These are phyloP conservation scores for Hoplostethus atlanticus DNA, from an alignment of 2,797 vertebrate genomes.

Conservation along the genomic window DNA sequence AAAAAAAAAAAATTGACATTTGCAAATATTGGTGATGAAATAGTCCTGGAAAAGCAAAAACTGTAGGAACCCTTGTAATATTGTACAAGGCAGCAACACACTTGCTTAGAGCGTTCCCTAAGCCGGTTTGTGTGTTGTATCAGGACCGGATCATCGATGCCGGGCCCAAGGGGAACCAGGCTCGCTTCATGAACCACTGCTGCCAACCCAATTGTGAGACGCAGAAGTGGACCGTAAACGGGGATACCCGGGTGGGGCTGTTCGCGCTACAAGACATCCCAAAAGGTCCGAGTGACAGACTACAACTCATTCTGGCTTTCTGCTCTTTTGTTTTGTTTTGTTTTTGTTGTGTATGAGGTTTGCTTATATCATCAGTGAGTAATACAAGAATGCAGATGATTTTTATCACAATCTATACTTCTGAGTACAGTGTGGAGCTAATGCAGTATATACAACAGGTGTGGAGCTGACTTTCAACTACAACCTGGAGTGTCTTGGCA, in stretches of 20 bases:
- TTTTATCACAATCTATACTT: not conserved
- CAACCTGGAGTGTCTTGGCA: constrained; percentile 97
- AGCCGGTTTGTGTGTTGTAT: constrained; percentile 14
- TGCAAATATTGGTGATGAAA: too few species aligned
- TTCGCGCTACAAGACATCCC: constrained; percentile 96
- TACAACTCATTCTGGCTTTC: not conserved
- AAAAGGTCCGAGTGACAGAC: constrained; percentile 85
- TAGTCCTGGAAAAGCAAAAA: too few species aligned
- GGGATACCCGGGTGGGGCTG: constrained; percentile 96
- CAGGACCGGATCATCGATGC: constrained; percentile 99
- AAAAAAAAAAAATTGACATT: too few species aligned
- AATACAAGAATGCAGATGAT: not conserved
- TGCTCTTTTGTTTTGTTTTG: not conserved
- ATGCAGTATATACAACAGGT: constrained; percentile 75
- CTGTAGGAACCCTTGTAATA: too few species aligned
- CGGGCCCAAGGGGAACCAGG: constrained; percentile 98
- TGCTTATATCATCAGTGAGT: not conserved
- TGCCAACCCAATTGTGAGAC: constrained; percentile 99
- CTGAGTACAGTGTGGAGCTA: not conserved
- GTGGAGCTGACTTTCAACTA: constrained; percentile 99
- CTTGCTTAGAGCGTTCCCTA: not conserved
- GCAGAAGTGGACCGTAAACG: constrained; percentile 99
- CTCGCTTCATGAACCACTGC: constrained; percentile 99
- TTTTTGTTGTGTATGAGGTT: not conserved
- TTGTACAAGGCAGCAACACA: not conserved